Conservation (phyloP, 1,140 invertebrate genomes). For the Drosophila triauraria region DNA sequence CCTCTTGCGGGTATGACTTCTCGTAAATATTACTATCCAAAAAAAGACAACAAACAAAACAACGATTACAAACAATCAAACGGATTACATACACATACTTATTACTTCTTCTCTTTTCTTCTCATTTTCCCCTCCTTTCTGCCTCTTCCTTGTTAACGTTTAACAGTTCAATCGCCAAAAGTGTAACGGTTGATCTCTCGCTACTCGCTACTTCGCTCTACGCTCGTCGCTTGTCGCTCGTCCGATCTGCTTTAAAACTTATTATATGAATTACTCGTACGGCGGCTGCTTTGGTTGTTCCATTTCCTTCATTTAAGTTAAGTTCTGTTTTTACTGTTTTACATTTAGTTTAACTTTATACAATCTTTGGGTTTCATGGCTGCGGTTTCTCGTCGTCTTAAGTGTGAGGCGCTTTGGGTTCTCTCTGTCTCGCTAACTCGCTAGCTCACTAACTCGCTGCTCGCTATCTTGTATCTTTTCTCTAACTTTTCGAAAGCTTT, state of each 20-base stretch:
- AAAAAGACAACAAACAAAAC: constrained; percentile 52
- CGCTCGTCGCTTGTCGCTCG: constrained; percentile 1
- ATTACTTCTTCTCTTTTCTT: constrained; percentile 4
- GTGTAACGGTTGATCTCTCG: constrained; percentile 51
- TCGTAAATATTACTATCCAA: constrained; percentile 52
- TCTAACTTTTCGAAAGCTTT: constrained; percentile 75
- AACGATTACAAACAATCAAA: constrained; percentile 57
- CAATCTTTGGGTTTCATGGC: constrained; percentile 42
- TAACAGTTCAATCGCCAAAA: constrained; percentile 70
- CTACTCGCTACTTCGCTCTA: constrained; percentile 1
- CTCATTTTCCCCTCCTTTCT: neutral
- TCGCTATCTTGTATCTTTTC: constrained; percentile 18
- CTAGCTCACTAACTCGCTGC: neutral
- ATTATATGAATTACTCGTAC: constrained; percentile 44
- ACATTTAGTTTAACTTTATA: constrained; percentile 58
- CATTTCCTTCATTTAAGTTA: constrained; percentile 7
- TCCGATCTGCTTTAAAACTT: constrained; percentile 40
- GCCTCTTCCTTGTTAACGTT: constrained; percentile 51
- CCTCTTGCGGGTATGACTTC: constrained; percentile 24
- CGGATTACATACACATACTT: constrained; percentile 50
- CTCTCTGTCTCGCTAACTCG: neutral
- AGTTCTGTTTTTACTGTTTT: constrained; percentile 22
- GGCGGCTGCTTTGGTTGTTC: constrained; percentile 24
- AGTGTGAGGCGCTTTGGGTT: constrained; percentile 69
- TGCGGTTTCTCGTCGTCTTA: constrained; percentile 25